phyloP scores from a whole-genome alignment of 2,797 vertebrate genomes.

The Emys orbicularis region DNA sequence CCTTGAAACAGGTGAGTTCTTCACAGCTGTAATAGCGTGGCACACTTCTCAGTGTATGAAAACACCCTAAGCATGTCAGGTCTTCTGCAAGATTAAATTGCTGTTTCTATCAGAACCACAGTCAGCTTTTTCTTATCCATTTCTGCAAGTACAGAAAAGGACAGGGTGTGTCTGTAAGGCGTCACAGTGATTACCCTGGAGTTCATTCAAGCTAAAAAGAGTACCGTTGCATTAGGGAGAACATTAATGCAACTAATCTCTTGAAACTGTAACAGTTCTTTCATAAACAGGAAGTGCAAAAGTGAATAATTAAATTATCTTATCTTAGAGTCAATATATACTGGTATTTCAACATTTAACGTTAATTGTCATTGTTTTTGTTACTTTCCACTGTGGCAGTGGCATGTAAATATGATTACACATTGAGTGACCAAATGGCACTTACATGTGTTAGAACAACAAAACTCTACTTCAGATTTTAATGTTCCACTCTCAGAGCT shows the following conservation, averaged over 20 bases:
- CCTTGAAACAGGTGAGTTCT: background rate
- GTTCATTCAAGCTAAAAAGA: slow-evolving; percentile 1
- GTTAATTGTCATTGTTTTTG: background rate
- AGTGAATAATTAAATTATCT: background rate
- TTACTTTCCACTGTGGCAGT: background rate
- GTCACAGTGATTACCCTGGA: background rate
- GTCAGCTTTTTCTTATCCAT: slow-evolving; percentile 33
- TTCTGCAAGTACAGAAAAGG: slow-evolving; percentile 16
- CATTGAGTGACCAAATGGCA: background rate
- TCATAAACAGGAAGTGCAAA: background rate
- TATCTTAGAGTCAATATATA: background rate
- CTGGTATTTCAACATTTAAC: background rate
- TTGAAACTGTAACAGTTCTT: background rate
- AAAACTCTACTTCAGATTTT: background rate
- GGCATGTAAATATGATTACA: background rate
- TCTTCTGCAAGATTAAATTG: slow-evolving; percentile 37
- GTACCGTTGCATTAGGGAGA: background rate
- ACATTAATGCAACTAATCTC: background rate
- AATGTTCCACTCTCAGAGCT: background rate
- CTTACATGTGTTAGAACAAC: background rate
- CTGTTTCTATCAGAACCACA: slow-evolving; percentile 39
- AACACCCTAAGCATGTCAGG: background rate
- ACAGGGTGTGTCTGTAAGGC: background rate
- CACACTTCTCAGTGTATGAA: background rate
- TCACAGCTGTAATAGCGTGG: background rate